Percentiles rank a stretch among this genome's conserved stretches.
Evolutionary conservation across 2,888 invertebrate species (phyloP).

Genomic region (Drosophila neotestacea): DNA sequence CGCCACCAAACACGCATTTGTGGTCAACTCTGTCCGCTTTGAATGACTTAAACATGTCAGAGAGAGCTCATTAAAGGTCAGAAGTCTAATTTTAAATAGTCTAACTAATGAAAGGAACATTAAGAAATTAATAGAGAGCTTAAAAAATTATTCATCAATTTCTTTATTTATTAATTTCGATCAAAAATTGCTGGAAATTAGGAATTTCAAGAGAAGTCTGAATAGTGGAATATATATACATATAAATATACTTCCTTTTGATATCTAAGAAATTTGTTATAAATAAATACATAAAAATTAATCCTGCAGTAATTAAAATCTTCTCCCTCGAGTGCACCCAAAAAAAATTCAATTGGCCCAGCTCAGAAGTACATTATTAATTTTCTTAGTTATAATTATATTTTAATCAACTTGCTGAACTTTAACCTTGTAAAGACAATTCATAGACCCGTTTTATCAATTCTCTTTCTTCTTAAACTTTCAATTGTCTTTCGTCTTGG

Average conservation of each 20-base stretch:
- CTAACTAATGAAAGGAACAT: neutral
- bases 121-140: slow-evolving; percentile 1
- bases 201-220: too few species aligned
- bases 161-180: neutral
- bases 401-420: neutral
- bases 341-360: neutral
- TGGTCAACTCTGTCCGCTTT: slow-evolving; percentile 15
- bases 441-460: neutral
- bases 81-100: slow-evolving; percentile 6
- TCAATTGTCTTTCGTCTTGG: slow-evolving; percentile 24
- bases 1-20: slow-evolving; percentile 44
- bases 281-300: neutral
- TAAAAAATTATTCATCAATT: neutral
- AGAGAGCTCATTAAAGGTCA: slow-evolving; percentile 26
- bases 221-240: too few species aligned
- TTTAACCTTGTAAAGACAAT: neutral
- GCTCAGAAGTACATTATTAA: neutral
- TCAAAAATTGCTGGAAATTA: too few species aligned
- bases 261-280: neutral
- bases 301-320: neutral
- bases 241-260: too few species aligned
- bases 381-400: neutral
- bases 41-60: slow-evolving; percentile 14
- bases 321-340: neutral
- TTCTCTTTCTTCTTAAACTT: slow-evolving; percentile 3